These are phyloP conservation scores for Limnothrissa miodon DNA, from an alignment of 2,113 vertebrate species.

Conservation along the genomic window DNA sequence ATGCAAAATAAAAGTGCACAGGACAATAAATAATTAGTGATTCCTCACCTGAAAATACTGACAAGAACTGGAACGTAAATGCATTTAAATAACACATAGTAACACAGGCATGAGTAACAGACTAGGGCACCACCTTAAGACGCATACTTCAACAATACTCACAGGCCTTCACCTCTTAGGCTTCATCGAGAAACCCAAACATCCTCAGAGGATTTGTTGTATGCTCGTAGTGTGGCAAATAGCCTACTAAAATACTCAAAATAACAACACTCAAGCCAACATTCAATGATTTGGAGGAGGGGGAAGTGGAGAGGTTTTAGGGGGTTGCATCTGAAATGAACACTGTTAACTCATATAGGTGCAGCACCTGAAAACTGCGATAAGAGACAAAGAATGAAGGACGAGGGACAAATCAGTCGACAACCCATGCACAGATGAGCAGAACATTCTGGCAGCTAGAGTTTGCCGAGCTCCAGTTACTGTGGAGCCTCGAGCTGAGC, in stretches of 20 bases:
- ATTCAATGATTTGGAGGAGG: not conserved
- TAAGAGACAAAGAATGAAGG: not conserved
- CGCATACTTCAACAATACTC: not conserved
- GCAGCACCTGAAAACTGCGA: not conserved
- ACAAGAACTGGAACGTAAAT: conserved; percentile 16
- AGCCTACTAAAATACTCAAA: conserved; percentile 1
- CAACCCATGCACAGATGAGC: not conserved
- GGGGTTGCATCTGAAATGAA: not conserved
- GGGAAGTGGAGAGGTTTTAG: not conserved
- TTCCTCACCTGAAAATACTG: conserved; percentile 27
- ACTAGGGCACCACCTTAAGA: conserved; percentile 14
- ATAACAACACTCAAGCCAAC: not conserved
- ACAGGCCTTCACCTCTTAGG: not conserved
- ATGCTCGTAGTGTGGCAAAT: not conserved
- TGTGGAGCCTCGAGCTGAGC: not conserved
- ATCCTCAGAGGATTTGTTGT: not conserved
- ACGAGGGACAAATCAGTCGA: not conserved
- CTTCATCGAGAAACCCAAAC: not conserved
- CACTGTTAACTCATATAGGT: not conserved
- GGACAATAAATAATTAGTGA: conserved; percentile 23
- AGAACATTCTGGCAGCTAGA: not conserved
- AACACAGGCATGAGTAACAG: conserved; percentile 8
- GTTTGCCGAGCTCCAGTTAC: not conserved
- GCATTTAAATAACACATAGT: conserved; percentile 13
- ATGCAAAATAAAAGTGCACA: conserved; percentile 29